Conservation (phyloP, 1,140 invertebrate species). For the Drosophila murphyi region DNA sequence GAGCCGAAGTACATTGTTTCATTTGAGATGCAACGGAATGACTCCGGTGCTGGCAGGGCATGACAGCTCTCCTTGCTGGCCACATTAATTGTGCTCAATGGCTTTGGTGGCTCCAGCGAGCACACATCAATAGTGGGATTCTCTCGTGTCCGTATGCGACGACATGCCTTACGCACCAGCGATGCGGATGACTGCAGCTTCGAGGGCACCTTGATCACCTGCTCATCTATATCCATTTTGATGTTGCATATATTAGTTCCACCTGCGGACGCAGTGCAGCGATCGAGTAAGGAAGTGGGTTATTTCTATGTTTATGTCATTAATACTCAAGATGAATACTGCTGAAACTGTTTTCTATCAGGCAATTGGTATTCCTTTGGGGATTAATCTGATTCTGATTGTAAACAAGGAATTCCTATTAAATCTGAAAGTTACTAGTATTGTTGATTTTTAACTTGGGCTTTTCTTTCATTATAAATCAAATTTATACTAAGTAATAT, state of each 20-base stretch:
- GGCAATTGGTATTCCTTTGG: no score
- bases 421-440: no score
- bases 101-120: conserved; percentile 5
- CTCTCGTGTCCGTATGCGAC: conserved; percentile 50
- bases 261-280: conserved; percentile 31
- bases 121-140: conserved; percentile 40
- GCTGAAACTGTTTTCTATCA: no score
- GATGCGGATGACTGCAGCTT: conserved; percentile 51
- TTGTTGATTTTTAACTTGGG: no score
- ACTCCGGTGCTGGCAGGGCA: not conserved
- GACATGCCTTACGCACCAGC: conserved; percentile 55
- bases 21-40: conserved; percentile 1
- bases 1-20: conserved; percentile 20
- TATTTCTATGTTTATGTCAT: not conserved
- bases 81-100: not conserved
- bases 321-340: not conserved
- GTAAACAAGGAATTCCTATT: no score
- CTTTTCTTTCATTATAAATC: not conserved
- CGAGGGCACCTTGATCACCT: conserved; percentile 13
- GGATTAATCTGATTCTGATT: no score
- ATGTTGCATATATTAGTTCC: conserved; percentile 35
- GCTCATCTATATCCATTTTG: conserved; percentile 46
- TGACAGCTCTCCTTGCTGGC: not conserved
- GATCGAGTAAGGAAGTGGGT: conserved; percentile 7
- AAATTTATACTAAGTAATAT: no score